Evolutionary conservation across 2,113 vertebrate genomes (phyloP), one percentile per base, ranked within the genome.

Genomic region (Periophthalmus modestus): DNA sequence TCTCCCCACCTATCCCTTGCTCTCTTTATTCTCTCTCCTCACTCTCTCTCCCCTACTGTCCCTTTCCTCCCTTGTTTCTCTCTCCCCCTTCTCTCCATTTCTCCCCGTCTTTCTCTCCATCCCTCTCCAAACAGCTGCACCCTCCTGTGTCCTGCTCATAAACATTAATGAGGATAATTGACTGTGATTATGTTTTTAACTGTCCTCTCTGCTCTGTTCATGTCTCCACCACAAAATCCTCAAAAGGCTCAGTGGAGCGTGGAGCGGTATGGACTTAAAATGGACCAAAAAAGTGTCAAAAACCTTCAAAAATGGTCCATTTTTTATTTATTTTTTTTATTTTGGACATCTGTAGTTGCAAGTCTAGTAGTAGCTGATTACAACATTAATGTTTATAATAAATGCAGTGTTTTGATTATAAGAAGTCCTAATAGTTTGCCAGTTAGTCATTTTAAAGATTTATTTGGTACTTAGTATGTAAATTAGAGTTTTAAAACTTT

Each of bases 161-260:
- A 62, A 62, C 59, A 62, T 62, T 62, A 62, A 34, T 18, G 59
- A 59, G 15, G 24, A 62, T 62, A 2, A 62, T 34, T 62, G 16
- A 3, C 24, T 34, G 59, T 62, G 59, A 62, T 16, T 28, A 34
- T 7, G 14, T 1, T 34, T 62, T 62, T 62, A 18, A 34, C 5
- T 34, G 59, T 34, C 59, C 59, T 34, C 28, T 34, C 57, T 59
- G 57, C 34, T 16, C 0, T 7, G 15, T 24, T 19, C 16, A 62
- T 34, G 59, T 34, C 7, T 28, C 2, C 0, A 34, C 59, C 24
- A 34, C 18, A 62, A 62, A 62, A 62, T 3, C 0, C 6, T 13
- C 1, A 15, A 6, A 34, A 7, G 28, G 18, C 28, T 15, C 59
- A 18, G 6, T 18, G 15, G 28, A 7, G 1, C 28, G 16, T 18